Conservation (phyloP, 2,113 vertebrate genomes). For the Eulemur macaco region DNA sequence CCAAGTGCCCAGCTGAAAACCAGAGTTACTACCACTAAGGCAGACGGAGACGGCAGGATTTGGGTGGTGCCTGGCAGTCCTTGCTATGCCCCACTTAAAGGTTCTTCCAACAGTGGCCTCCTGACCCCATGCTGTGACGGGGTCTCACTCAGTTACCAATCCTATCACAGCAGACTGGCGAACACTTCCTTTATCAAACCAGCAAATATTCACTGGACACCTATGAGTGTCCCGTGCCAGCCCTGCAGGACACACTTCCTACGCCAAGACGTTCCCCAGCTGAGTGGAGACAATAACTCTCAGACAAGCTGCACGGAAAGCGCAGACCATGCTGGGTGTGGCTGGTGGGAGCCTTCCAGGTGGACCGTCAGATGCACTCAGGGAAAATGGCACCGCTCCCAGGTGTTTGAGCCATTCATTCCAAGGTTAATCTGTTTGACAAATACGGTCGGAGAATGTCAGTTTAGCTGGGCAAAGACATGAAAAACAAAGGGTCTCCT, state of each 20-base stretch:
- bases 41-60: background rate
- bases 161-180: background rate
- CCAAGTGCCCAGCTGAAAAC: background rate
- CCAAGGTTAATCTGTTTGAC: background rate
- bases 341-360: too few relatives aligned
- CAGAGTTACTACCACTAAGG: background rate
- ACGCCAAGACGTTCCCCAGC: background rate
- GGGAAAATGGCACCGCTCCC: background rate
- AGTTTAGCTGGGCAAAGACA: background rate
- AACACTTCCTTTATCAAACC: background rate
- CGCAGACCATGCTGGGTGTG: too few relatives aligned
- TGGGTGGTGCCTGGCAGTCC: background rate
- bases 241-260: background rate
- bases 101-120: background rate
- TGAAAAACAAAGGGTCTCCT: background rate
- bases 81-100: background rate
- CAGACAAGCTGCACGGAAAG: background rate
- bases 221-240: accelerated
- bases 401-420: background rate
- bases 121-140: background rate
- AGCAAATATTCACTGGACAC: background rate
- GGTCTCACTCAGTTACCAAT: background rate
- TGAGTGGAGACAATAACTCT: too few relatives aligned
- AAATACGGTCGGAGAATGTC: background rate
- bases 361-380: too few relatives aligned